Evolutionary conservation across 1,140 invertebrate genomes (phyloP).

Genomic region (Drosophila setifemur): DNA sequence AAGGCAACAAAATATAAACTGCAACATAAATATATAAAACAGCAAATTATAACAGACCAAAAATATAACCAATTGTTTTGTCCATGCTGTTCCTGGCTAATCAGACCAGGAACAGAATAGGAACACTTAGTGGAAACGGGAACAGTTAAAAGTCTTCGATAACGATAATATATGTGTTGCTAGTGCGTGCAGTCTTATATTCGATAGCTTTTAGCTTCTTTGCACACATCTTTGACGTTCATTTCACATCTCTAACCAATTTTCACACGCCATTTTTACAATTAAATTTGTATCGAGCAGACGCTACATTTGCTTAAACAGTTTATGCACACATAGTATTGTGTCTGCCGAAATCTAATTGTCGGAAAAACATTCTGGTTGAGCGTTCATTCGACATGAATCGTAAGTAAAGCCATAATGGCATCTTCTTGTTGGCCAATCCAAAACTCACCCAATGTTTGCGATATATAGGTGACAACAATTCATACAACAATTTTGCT

Average conservation of each 20-base stretch:
- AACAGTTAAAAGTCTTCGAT: too few species aligned
- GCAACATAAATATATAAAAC: too few species aligned
- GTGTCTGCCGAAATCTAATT: slow-evolving; percentile 6
- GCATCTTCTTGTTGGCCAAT: slow-evolving; percentile 4
- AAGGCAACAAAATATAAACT: too few species aligned
- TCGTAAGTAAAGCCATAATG: slow-evolving; percentile 47
- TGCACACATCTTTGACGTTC: too few species aligned
- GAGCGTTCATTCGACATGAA: slow-evolving; percentile 44
- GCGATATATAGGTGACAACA: slow-evolving; percentile 58
- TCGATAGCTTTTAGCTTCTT: background rate
- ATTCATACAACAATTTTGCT: slow-evolving; percentile 79
- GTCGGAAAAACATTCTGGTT: slow-evolving; percentile 1
- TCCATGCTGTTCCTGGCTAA: too few species aligned
- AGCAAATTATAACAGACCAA: too few species aligned
- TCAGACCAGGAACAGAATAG: too few species aligned
- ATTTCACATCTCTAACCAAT: slow-evolving; percentile 22
- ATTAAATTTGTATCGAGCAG: slow-evolving; percentile 32
- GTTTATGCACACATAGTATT: background rate
- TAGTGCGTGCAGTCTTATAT: too few species aligned
- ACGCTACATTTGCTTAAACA: slow-evolving; percentile 22
- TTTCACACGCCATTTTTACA: slow-evolving; percentile 69
- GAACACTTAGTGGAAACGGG: too few species aligned
- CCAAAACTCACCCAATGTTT: slow-evolving; percentile 3
- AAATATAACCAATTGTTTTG: too few species aligned
- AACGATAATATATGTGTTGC: too few species aligned